Conservation (phyloP, 2,113 vertebrate genomes). For the Urocynchramus pylzowi region DNA sequence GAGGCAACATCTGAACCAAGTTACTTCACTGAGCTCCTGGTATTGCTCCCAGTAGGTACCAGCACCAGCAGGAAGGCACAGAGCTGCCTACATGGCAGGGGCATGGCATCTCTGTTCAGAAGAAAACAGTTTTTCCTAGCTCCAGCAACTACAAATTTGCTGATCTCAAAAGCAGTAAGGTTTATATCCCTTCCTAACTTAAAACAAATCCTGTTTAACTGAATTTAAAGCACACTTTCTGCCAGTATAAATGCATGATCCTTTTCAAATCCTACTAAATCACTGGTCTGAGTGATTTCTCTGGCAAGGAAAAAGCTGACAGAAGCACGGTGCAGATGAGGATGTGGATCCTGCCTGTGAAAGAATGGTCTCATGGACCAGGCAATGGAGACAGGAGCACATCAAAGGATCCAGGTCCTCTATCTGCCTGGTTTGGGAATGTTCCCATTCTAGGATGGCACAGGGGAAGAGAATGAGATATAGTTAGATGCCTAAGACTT, state of each 20-base stretch:
- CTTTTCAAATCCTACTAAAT: conserved; percentile 37
- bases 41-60: not conserved
- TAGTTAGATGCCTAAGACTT: not conserved
- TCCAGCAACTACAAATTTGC: not conserved
- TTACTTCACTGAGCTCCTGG: not conserved
- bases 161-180: not conserved
- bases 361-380: not conserved
- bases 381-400: not conserved
- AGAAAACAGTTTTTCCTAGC: not conserved
- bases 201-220: conserved; percentile 34
- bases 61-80: not conserved
- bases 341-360: not conserved
- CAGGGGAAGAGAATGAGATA: not conserved
- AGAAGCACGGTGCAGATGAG: not conserved
- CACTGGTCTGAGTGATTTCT: not conserved
- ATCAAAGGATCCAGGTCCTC: not conserved
- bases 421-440: not conserved
- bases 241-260: not conserved
- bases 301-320: not conserved
- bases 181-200: conserved; percentile 20
- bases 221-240: conserved; percentile 15
- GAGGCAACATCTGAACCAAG: not conserved
- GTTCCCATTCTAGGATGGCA: not conserved
- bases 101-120: rapidly evolving
- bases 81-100: not conserved